Evolutionary conservation across 2,888 invertebrate species (phyloP).

Genomic region (Lamproptera curius): DNA sequence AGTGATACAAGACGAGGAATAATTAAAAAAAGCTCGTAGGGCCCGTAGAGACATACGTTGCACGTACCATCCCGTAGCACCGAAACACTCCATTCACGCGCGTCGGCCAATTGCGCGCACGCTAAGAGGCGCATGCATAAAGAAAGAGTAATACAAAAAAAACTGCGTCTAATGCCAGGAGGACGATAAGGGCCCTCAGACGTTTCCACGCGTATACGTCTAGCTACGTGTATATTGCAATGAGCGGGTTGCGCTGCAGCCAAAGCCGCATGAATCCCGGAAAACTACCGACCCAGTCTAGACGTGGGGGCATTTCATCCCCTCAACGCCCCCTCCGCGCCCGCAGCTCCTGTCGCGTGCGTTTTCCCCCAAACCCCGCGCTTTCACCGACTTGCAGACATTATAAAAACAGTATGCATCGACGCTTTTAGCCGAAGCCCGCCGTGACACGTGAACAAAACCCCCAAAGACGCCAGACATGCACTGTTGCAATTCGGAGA

Average conservation of each 20-base stretch:
- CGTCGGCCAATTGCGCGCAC: conserved; percentile 43
- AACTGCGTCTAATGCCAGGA: conserved; percentile 60
- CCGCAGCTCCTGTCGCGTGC: no score
- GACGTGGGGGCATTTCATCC: conserved; percentile 76
- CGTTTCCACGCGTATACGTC: conserved; percentile 40
- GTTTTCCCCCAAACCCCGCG: conserved; percentile 38
- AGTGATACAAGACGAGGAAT: neutral
- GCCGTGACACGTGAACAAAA: conserved; percentile 55
- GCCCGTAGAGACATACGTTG: no score
- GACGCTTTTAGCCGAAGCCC: conserved; percentile 60
- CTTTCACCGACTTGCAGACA: conserved; percentile 69
- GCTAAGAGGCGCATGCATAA: conserved; percentile 42
- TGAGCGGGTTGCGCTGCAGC: conserved; percentile 76
- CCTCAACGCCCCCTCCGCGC: conserved; percentile 36
- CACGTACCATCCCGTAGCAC: conserved; percentile 32
- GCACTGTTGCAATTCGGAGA: conserved; percentile 4
- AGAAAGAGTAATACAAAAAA: conserved; percentile 56
- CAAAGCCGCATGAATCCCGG: conserved; percentile 75
- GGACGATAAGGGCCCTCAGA: conserved; percentile 72
- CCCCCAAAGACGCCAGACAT: conserved; percentile 35
- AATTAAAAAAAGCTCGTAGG: neutral
- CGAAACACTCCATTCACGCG: conserved; percentile 50
- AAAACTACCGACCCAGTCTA: conserved; percentile 80
- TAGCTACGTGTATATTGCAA: conserved; percentile 57
- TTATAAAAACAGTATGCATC: conserved; percentile 65